These are phyloP conservation scores for Poeciliopsis paucimaculata DNA, from an alignment of 2,797 vertebrate species.

Conservation along the genomic window DNA sequence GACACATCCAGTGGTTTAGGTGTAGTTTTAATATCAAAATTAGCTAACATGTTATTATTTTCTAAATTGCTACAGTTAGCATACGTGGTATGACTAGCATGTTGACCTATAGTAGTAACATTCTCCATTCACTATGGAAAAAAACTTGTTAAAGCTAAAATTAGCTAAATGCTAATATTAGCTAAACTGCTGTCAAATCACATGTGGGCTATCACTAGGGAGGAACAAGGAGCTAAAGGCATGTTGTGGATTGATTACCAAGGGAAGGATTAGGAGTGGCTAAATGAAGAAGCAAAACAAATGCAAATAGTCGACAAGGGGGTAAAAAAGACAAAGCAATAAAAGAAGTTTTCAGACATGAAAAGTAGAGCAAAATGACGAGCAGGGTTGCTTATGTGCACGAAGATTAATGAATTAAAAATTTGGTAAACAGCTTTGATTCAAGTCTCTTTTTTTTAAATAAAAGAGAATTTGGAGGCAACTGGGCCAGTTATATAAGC, in stretches of 20 bases:
- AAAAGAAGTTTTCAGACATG: constrained; percentile 1
- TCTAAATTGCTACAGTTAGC: too few relatives aligned
- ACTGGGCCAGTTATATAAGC: constrained; percentile 55
- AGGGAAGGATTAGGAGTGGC: neutral
- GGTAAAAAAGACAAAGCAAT: constrained; percentile 1
- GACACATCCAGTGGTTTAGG: too few relatives aligned
- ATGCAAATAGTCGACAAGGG: neutral
- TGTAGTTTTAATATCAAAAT: too few relatives aligned
- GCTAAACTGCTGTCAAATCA: too few relatives aligned
- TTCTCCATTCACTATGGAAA: too few relatives aligned
- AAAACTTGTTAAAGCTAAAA: too few relatives aligned
- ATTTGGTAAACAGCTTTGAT: constrained; percentile 60
- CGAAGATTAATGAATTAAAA: constrained; percentile 58
- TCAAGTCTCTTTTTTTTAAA: constrained; percentile 30
- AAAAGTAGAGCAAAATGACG: neutral
- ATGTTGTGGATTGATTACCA: neutral
- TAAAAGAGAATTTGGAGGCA: constrained; percentile 55
- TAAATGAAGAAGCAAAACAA: neutral
- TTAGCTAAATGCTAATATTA: too few relatives aligned
- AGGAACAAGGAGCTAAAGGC: neutral
- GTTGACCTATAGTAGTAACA: too few relatives aligned
- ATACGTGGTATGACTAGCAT: too few relatives aligned
- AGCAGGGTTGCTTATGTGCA: constrained; percentile 17
- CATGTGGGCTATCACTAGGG: too few relatives aligned
- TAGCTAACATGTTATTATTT: too few relatives aligned